Base-by-base conservation (phyloP, 2,888 invertebrate species). In the Crossocerus cetratus region DNA sequence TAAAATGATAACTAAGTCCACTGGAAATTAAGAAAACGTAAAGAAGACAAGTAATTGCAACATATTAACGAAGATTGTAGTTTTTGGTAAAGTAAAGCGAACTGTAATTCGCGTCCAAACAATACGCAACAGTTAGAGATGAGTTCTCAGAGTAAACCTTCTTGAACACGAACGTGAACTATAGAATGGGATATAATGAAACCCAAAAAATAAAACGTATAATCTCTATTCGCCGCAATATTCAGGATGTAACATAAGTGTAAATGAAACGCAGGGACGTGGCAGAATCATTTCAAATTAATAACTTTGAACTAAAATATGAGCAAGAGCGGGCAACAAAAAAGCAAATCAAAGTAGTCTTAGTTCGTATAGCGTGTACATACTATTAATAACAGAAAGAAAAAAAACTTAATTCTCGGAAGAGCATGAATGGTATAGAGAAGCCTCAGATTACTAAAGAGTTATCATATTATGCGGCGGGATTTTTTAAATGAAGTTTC, bases 361-460 rank as follows among this genome's bases (percentile, higher is more conserved):
- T 62, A 72, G 68, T 23, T 72, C 56, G 61, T 69, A 55, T 42
- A 70, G 57, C 67, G 77, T 21, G 54, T 67, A 73, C 8, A 11
- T 32, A 32, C 32, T 32, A 32, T 4, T 63, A 16, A 23, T 69
- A 69, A 78, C 66, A 69, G 20, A 76, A 76, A 69, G 53, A 56
- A 69, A 78, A 69, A 55, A 55, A 72, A 78, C 69, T 69, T 73
- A 68, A 69, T 43, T 67, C 63, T 67, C 71, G 58, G 59, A 65
- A 62, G 13, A 77, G 69, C 67, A 67, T 42, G 76, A 69, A 58
- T 65, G 71, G 69, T 69, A 70, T 69, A 70, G 53, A 78, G 83
- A 83, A 87, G 90, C 90, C 90, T 90, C 90, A 90, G 90, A 90
- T 90, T 90, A 90, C 90, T 90, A 90, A 90, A 90, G 90, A 88